Percentiles rank a stretch among this genome's conserved stretches.
phyloP scores from a whole-genome alignment of 1,140 invertebrate genomes.

The Myzus persicae region DNA sequence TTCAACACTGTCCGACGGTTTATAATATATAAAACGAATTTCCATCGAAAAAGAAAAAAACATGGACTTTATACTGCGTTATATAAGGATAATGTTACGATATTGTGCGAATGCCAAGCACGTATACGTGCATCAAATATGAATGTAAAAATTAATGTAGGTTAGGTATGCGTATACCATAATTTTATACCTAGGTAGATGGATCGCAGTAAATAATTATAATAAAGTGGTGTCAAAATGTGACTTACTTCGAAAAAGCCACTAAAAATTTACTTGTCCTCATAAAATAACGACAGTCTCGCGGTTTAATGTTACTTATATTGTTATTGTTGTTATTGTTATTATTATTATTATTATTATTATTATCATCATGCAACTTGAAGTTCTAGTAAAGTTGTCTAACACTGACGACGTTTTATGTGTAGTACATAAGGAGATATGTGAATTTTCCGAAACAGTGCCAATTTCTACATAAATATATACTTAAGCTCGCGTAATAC shows the following conservation, averaged over 20 bases:
- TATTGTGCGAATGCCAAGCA: neutral
- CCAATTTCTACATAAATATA: neutral
- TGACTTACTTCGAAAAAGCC: neutral
- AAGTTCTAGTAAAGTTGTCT: neutral
- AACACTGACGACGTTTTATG: neutral
- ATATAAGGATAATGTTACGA: neutral
- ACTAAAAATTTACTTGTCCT: neutral
- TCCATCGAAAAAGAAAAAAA: neutral
- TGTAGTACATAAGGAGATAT: neutral
- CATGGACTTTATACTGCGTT: neutral
- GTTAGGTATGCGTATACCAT: neutral
- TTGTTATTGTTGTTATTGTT: neutral
- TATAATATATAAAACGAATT: neutral
- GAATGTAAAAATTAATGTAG: neutral
- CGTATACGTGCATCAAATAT: neutral
- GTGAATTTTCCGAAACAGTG: neutral
- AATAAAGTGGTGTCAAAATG: neutral
- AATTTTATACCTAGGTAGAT: neutral
- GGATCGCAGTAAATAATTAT: neutral
- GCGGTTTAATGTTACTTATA: neutral
- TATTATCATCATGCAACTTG: neutral
- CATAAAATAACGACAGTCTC: neutral
- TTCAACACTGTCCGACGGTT: neutral
- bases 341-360: neutral
- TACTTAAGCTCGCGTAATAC: constrained; percentile 21